Percentiles rank a stretch among this genome's conserved stretches.
phyloP scores from a whole-genome alignment of 2,797 vertebrate species.

The Eleutherodactylus coqui region DNA sequence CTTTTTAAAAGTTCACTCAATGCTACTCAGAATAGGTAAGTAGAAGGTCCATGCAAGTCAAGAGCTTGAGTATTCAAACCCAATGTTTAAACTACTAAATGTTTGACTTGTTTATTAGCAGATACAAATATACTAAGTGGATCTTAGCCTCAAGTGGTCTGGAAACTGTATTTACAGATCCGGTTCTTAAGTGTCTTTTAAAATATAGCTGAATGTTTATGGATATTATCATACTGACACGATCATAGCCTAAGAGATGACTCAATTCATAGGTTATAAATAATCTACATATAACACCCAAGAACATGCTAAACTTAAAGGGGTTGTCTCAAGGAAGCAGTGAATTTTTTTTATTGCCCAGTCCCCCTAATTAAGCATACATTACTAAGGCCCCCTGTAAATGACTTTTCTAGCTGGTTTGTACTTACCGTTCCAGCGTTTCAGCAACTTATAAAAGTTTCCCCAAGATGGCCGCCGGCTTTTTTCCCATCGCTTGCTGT shows the following conservation, averaged over 20 bases:
- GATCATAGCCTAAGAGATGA: neutral
- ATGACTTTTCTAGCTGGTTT: too few relatives aligned
- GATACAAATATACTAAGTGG: constrained; percentile 15
- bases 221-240: neutral
- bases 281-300: neutral
- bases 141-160: constrained; percentile 19
- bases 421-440: too few relatives aligned
- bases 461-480: too few relatives aligned
- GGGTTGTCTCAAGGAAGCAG: too few relatives aligned
- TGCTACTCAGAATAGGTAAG: neutral
- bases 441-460: too few relatives aligned
- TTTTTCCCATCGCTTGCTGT: too few relatives aligned
- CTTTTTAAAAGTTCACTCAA: too few relatives aligned
- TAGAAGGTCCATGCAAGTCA: neutral
- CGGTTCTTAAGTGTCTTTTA: neutral
- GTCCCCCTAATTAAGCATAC: too few relatives aligned
- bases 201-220: neutral
- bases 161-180: constrained; percentile 5
- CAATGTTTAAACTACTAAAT: neutral
- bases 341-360: too few relatives aligned
- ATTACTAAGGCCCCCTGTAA: too few relatives aligned
- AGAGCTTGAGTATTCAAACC: constrained; percentile 18
- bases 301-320: neutral
- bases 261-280: neutral
- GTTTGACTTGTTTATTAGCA: neutral